phyloP scores from a whole-genome alignment of 2,797 vertebrate species.

The Centropyge bicolor region DNA sequence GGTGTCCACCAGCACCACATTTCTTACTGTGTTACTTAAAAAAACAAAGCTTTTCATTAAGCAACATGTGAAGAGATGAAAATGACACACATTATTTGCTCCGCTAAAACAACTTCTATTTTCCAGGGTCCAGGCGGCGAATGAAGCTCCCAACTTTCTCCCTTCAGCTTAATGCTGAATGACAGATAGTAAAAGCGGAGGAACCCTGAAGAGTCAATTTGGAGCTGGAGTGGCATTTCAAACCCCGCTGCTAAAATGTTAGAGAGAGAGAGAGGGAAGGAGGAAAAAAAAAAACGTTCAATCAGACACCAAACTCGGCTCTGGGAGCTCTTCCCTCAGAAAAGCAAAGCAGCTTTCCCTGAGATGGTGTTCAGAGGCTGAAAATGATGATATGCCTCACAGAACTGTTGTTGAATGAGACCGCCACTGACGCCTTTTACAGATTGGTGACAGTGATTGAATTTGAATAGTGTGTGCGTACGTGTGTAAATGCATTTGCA shows the following conservation, averaged over 20 bases:
- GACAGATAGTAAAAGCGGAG: constrained; percentile 73
- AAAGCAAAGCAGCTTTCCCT: constrained; percentile 57
- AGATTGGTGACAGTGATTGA: constrained; percentile 43
- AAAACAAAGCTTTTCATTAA: constrained; percentile 50
- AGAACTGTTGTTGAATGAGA: constrained; percentile 42
- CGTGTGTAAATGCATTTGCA: constrained; percentile 32
- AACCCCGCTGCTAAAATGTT: constrained; percentile 72
- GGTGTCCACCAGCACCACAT: constrained; percentile 12
- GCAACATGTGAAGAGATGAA: constrained; percentile 38
- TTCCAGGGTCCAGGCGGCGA: constrained; percentile 41
- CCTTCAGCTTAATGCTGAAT: constrained; percentile 74
- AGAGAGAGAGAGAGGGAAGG: constrained; percentile 23
- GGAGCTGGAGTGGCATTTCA: constrained; percentile 79
- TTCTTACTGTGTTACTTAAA: neutral
- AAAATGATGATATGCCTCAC: constrained; percentile 56
- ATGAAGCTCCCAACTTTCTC: constrained; percentile 38
- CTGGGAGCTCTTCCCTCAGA: constrained; percentile 59
- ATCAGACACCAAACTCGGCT: constrained; percentile 64
- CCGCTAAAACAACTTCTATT: constrained; percentile 52
- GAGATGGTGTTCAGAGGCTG: constrained; percentile 58
- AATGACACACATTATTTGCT: constrained; percentile 53
- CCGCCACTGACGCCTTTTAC: constrained; percentile 20
- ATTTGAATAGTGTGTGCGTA: constrained; percentile 28
- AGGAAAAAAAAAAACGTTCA: constrained; percentile 35
- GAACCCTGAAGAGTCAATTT: constrained; percentile 80